phyloP scores from a whole-genome alignment of 2,797 vertebrate genomes.

The Amazona ochrocephala region DNA sequence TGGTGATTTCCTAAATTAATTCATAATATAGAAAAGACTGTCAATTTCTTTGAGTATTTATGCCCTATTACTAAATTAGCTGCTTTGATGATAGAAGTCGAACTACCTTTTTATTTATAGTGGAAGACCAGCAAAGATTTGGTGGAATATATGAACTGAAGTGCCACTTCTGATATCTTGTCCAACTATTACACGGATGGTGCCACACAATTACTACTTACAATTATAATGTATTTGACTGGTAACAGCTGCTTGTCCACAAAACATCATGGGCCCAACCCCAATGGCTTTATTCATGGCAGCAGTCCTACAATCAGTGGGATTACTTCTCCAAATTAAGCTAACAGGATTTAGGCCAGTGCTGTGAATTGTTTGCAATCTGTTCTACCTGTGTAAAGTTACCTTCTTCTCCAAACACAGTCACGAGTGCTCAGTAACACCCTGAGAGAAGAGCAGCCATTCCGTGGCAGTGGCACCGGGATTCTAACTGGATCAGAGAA shows the following conservation, averaged over 20 bases:
- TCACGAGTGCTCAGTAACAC: rapidly evolving
- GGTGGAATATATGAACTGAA: not conserved
- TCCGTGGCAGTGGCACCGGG: not conserved
- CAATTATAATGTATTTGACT: not conserved
- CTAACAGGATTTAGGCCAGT: not conserved
- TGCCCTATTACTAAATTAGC: constrained; percentile 73
- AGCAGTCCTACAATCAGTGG: not conserved
- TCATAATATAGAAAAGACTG: constrained; percentile 69
- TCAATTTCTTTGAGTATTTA: constrained; percentile 74
- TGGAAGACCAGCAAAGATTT: constrained; percentile 22
- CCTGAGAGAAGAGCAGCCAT: not conserved
- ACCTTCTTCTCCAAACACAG: not conserved
- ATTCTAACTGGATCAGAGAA: not conserved
- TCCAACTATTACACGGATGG: not conserved
- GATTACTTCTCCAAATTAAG: not conserved
- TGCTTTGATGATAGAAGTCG: constrained; percentile 70
- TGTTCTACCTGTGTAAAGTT: not conserved
- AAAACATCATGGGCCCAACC: not conserved
- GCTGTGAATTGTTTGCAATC: not conserved
- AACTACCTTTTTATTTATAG: constrained; percentile 67
- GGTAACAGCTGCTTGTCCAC: not conserved
- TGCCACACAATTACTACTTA: not conserved
- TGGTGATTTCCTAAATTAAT: constrained; percentile 78
- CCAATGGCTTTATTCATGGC: not conserved
- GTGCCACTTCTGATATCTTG: not conserved